Evolutionary conservation across 2,888 invertebrate species (phyloP).

Genomic region (Cantharis nigra): DNA sequence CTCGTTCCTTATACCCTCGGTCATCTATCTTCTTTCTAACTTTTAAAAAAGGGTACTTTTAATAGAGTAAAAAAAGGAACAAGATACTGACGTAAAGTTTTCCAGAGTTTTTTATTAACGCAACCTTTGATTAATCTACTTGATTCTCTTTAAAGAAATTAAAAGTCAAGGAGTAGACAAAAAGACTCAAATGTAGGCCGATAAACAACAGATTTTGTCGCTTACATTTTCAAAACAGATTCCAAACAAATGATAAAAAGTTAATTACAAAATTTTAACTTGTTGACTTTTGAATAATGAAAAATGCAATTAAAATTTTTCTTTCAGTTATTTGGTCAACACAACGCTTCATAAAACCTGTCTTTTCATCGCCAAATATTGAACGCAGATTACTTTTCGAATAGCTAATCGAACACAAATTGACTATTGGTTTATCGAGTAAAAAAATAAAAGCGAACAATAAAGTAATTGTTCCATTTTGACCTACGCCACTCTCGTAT

Average conservation of each 20-base stretch:
- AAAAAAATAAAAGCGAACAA: background rate
- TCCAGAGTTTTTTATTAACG: conserved; percentile 19
- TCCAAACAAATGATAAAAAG: conserved; percentile 14
- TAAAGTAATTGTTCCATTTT: background rate
- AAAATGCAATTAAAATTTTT: background rate
- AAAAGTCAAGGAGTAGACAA: conserved; percentile 22
- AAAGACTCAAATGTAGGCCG: conserved; percentile 11
- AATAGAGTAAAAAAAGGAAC: conserved; percentile 7
- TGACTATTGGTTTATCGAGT: background rate
- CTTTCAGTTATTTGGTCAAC: background rate
- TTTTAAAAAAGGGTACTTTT: conserved; percentile 9
- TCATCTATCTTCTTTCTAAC: conserved; percentile 13
- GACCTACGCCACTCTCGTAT: background rate
- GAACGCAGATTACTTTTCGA: background rate
- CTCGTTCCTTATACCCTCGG: background rate
- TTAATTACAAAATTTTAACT: conserved; percentile 9
- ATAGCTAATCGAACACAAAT: background rate
- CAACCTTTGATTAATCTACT: conserved; percentile 23
- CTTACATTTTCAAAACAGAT: conserved; percentile 14
- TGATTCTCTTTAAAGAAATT: conserved; percentile 19
- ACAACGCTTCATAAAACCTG: background rate
- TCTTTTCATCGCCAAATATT: background rate
- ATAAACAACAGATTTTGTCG: conserved; percentile 21
- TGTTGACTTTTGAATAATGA: conserved; percentile 7
- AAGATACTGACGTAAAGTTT: conserved; percentile 4